These are phyloP conservation scores for Hepsetus odoe DNA, from an alignment of 2,113 vertebrate genomes.

Conservation along the genomic window DNA sequence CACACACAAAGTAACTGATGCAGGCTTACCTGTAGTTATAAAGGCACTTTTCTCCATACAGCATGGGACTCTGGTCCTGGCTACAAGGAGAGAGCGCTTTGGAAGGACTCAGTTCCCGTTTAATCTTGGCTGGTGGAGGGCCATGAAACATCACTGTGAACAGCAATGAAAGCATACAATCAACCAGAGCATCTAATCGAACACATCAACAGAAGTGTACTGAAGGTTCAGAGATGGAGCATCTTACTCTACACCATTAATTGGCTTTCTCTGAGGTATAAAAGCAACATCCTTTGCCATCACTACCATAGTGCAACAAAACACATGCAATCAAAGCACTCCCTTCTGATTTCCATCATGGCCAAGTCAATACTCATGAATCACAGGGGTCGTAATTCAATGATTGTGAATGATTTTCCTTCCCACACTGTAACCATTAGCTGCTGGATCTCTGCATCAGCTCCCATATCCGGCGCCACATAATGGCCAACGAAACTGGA, in stretches of 20 bases:
- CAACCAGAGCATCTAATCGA: constrained; percentile 60
- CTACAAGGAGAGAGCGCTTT: constrained; percentile 88
- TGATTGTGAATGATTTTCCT: constrained; percentile 76
- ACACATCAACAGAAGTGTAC: constrained; percentile 65
- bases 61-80: constrained; percentile 86
- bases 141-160: constrained; percentile 93
- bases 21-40: constrained; percentile 93
- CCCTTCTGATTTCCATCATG: constrained; percentile 71
- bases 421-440: constrained; percentile 79
- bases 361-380: constrained; percentile 71
- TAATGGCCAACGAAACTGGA: constrained; percentile 75
- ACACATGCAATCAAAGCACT: constrained; percentile 65
- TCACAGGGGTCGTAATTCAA: constrained; percentile 78
- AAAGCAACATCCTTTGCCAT: constrained; percentile 57
- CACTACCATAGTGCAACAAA: constrained; percentile 56
- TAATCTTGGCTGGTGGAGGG: constrained; percentile 91
- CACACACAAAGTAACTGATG: not conserved
- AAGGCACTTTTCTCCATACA: constrained; percentile 98
- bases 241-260: constrained; percentile 66
- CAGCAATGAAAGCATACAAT: constrained; percentile 56
- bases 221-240: constrained; percentile 55
- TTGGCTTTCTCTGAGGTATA: constrained; percentile 56
- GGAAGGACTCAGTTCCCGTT: constrained; percentile 89
- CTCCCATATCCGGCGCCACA: constrained; percentile 75
- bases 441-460: constrained; percentile 64